phyloP scores from a whole-genome alignment of 2,888 invertebrate species.

The Orchestes rusci region DNA sequence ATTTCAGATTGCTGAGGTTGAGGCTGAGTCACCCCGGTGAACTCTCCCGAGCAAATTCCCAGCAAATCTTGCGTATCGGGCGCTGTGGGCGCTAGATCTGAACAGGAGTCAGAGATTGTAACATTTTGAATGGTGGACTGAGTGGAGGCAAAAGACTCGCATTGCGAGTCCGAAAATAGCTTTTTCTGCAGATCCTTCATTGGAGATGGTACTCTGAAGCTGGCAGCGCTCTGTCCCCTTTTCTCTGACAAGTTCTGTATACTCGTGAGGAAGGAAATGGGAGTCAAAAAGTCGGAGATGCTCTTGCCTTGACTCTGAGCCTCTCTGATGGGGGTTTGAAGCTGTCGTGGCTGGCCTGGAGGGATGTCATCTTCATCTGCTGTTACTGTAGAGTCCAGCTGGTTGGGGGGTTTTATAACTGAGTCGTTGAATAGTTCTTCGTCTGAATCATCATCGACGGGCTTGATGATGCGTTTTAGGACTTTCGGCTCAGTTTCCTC shows the following conservation, averaged over 20 bases:
- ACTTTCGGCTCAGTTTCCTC: conserved; percentile 25
- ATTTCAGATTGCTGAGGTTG: conserved; percentile 3
- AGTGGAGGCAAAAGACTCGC: too few species aligned
- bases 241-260: conserved; percentile 38
- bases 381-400: conserved; percentile 19
- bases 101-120: neutral
- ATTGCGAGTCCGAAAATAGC: conserved; percentile 40
- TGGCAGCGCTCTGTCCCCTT: conserved; percentile 33
- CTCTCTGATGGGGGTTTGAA: conserved; percentile 31
- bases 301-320: conserved; percentile 29
- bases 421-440: conserved; percentile 27
- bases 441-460: conserved; percentile 37
- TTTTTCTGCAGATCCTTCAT: conserved; percentile 37
- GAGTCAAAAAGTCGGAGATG: conserved; percentile 44
- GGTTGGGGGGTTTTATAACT: conserved; percentile 1
- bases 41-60: conserved; percentile 39
- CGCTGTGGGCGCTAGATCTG: too few species aligned
- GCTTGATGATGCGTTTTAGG: conserved; percentile 36
- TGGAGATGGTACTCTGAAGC: too few species aligned
- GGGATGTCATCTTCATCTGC: conserved; percentile 37
- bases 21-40: conserved; percentile 30
- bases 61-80: conserved; percentile 37
- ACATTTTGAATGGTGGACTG: too few species aligned
- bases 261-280: conserved; percentile 44
- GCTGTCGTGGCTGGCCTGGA: conserved; percentile 34